Evolutionary conservation across 2,888 invertebrate genomes (phyloP), one percentile per base, ranked within the genome.

Genomic region (Synanthedon vespiformis): DNA sequence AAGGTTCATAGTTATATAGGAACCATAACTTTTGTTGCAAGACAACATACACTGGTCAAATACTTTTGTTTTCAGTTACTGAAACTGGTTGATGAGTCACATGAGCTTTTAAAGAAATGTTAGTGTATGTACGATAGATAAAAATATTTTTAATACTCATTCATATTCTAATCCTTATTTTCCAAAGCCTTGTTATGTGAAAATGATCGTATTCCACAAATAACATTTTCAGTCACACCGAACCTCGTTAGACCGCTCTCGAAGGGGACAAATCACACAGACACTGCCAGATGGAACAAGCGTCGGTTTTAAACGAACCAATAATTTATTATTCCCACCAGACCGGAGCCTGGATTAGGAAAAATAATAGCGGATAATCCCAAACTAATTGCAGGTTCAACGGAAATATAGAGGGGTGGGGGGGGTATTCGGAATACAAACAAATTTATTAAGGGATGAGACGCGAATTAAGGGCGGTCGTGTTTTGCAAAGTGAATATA

Each of bases 301-400:
- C 60, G 52, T 55, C 60, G 55, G 63, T 61, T 69, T 65, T 65
- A 66, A 69, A 67, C 49, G 44, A 51, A 68, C 49, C 49, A 52
- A 68, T 71, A 70, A 72, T 71, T 74, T 69, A 74, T 71, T 65
- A 63, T 65, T 59, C 61, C 48, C 61, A 63, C 58, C 63, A 58
- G 53, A 62, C 60, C 60, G 67, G 70, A 48, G 70, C 59, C 64
- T 65, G 67, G 62, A 60, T 62, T 60, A 60, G 61, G 61, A 63
- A 60, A 66, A 71, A 67, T 67, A 68, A 71, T 65, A 67, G 61
- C 62, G 62, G 61, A 66, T 68, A 66, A 70, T 68, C 63, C n/a
- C 44, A 44, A 44, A 44, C 44, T 44, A 44, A 44, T 44, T 13
- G 44, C 44, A 44, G 44, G 44, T 44, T 44, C 13, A 44, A 44